Base-by-base conservation (phyloP, 2,888 invertebrate genomes). In the Podabrus alpinus region DNA sequence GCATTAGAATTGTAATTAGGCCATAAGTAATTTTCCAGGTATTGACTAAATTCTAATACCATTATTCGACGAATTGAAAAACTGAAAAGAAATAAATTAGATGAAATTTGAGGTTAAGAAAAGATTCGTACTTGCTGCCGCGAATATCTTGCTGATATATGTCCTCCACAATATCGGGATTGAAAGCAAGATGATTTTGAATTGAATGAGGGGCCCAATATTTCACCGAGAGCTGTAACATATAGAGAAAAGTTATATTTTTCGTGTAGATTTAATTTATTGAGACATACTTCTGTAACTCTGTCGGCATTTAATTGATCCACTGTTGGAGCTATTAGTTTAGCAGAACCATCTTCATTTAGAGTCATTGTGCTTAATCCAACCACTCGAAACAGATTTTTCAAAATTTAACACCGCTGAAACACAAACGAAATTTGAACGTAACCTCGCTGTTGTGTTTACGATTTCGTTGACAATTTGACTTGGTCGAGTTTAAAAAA, bases 21-120 rank as follows among this genome's bases (percentile, higher is more conserved):
- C 99, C 99, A 99, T 69, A 99, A 87, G 87, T 95, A 99, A 84
- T 95, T 96, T 87, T 99, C 99, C 81, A 99, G 87, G 87, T 98
- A 99, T 85, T 98, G 99, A 77, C 97, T 98, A 87, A 98, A 97
- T 87, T 99, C 98, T 73, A 99, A 88, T 91, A 98, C 94, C 94
- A 98, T 97, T 77, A 97, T 95, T 71, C 97, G 92, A n/a, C 96
- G 91, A 3, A 94, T 93, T 11, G 95, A 92, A 87, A 94, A 94
- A 83, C 93, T 92, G 85, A 2, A 88, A 86, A 78, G 74, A 79
- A 77, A 70, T 21, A 79, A 79, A 71, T 77, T 75, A 64, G 74
- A 66, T 11, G 19, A 59, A 73, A 9, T 9, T 66, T 66, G n/a
- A 67, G 71, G 17, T 59, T 19, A 69, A 64, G 68, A 19, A 68